A percentile compares a stretch with the other conserved stretches of the same genome.
Evolutionary conservation across 1,140 invertebrate genomes (phyloP).

Genomic region (Anadara kagoshimensis): DNA sequence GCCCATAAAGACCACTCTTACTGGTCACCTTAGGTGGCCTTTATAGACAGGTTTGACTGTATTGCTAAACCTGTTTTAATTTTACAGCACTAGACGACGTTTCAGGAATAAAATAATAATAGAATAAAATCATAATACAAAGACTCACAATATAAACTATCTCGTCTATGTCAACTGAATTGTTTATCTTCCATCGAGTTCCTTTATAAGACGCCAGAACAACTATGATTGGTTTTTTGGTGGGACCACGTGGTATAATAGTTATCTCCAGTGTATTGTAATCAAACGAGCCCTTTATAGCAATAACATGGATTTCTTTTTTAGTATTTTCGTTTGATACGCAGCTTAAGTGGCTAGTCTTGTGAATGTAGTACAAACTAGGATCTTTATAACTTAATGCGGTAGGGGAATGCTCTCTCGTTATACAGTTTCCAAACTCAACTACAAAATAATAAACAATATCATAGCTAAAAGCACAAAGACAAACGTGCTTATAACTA

Average conservation of each 20-base stretch:
- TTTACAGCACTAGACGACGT: too few species aligned
- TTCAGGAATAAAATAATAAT: too few species aligned
- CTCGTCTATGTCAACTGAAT: background rate
- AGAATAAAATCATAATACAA: too few species aligned
- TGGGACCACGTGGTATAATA: constrained; percentile 2
- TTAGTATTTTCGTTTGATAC: constrained; percentile 4
- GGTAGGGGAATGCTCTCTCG: constrained; percentile 6
- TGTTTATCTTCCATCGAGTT: constrained; percentile 7
- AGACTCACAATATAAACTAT: background rate
- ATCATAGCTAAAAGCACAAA: too few species aligned
- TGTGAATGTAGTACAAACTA: background rate
- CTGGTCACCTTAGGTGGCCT: too few species aligned
- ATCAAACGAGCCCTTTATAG: background rate
- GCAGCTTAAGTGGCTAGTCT: constrained; percentile 1
- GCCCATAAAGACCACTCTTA: too few species aligned
- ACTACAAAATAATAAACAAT: background rate
- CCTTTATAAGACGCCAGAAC: background rate
- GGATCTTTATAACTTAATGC: constrained; percentile 6
- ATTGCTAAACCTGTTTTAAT: too few species aligned
- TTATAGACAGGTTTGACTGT: too few species aligned
- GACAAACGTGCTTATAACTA: too few species aligned
- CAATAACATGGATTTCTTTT: constrained; percentile 20
- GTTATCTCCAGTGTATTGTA: background rate
- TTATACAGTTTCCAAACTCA: constrained; percentile 19
- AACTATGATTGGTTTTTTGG: constrained; percentile 11